phyloP scores from a whole-genome alignment of 1,140 invertebrate species.

The Zaprionus tsacasi region DNA sequence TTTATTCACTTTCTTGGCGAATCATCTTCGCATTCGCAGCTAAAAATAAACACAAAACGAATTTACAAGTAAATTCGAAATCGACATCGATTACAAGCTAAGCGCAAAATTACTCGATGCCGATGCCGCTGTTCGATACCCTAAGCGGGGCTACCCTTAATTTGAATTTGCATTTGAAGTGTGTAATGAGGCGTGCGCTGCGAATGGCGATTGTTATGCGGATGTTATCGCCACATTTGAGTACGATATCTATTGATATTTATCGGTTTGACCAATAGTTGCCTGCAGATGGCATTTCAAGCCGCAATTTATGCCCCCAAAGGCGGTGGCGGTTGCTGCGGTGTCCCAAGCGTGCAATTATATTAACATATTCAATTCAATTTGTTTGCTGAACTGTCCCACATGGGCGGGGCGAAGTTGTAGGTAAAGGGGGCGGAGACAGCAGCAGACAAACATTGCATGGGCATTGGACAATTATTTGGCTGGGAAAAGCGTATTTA shows the following conservation, averaged over 20 bases:
- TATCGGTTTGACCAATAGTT: constrained; percentile 1
- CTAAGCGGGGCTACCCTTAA: constrained; percentile 24
- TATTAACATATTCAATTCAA: constrained; percentile 78
- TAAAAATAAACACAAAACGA: background rate
- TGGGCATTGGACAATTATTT: background rate
- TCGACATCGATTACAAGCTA: background rate
- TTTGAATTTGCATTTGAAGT: constrained; percentile 59
- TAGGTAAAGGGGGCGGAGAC: background rate
- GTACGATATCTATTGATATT: background rate
- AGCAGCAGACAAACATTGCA: background rate
- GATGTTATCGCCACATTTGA: constrained; percentile 28
- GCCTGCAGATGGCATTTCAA: constrained; percentile 39
- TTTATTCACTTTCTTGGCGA: background rate
- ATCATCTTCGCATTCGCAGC: background rate
- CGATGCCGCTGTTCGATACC: background rate
- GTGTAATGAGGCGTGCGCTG: constrained; percentile 20
- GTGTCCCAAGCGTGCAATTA: constrained; percentile 54
- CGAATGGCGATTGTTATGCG: constrained; percentile 49
- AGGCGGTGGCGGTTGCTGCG: background rate
- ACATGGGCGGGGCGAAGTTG: background rate
- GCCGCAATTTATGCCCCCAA: constrained; percentile 54
- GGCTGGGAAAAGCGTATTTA: background rate
- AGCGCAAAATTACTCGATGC: background rate
- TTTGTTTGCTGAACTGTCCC: constrained; percentile 70
- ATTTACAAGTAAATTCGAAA: background rate